A percentile compares a stretch with the other conserved stretches of the same genome.
These are phyloP conservation scores for Lepidocyrtoides sp. DNA, from an alignment of 2,888 invertebrate genomes.

Conservation along the genomic window DNA sequence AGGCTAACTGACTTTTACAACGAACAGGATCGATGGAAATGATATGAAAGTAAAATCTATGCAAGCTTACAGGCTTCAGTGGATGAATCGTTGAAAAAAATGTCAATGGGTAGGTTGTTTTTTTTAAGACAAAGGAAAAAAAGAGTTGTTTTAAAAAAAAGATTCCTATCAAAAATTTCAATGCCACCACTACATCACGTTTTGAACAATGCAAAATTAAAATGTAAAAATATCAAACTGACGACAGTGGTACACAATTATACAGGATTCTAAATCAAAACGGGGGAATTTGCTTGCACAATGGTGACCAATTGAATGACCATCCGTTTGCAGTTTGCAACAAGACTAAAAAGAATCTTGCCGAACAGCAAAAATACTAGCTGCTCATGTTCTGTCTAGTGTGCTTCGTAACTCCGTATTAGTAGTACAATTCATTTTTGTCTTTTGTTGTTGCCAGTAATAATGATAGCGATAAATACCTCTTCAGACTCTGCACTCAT, in stretches of 20 bases:
- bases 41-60: no score
- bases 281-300: background rate
- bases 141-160: no score
- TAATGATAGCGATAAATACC: background rate
- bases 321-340: background rate
- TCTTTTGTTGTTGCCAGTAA: background rate
- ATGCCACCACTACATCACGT: background rate
- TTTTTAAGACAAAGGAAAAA: no score
- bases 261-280: background rate
- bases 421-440: background rate
- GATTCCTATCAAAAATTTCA: background rate
- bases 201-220: background rate
- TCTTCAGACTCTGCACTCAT: no score
- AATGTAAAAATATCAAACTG: background rate
- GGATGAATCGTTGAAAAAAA: no score
- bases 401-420: background rate
- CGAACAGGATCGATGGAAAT: background rate
- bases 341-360: background rate
- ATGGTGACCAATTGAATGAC: background rate
- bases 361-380: background rate
- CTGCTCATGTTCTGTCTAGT: no score
- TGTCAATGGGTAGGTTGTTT: no score
- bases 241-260: background rate
- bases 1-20: constrained; percentile 2
- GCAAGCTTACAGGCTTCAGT: no score